Evolutionary conservation across 2,113 vertebrate species (phyloP), one percentile per base, ranked within the genome.

Genomic region (Panurus biarmicus): DNA sequence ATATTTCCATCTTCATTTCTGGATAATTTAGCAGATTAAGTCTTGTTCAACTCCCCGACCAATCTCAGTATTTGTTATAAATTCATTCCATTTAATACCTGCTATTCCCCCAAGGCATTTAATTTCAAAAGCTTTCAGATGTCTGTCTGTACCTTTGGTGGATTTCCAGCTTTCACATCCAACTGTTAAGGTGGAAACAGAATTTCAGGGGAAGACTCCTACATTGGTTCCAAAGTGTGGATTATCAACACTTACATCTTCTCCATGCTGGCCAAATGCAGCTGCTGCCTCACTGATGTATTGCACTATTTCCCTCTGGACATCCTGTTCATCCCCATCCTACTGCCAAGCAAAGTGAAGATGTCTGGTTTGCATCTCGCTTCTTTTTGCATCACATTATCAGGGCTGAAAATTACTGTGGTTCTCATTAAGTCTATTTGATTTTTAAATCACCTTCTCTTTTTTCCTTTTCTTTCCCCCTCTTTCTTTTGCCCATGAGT

Each of bases 11-110:
- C 82, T 88, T 88, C 72, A 83, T 94, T 96, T 96, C 91, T 95
- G 91, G 91, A 92, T 95, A 97, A 96, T 95, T 95, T 95, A 88
- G 72, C 85, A 95, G 95, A 97, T 93, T 95, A 97, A 95, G 95
- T 56, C 93, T 96, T 91, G 91, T 95, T 95, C 81, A 83, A 24
- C 90, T 96, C 88, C 83, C 75, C 8, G 79, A 86, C 2, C 61
- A 91, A 91, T 90, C 93, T 91, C 85, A 71, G 91, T 88, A 91
- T 95, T 94, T 93, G 91, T 93, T 96, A 96, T 91, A 97, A 96
- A 96, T 90, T 93, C 93, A 95, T 90, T 97, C 87, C 64, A 86
- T 88, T 94, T 91, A 95, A 93, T 93, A 86, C 85, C 85, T 90
- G 83, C 58, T 80, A 65, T 91, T 94, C 90, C 90, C 95, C 91